Conservation (phyloP, 2,888 invertebrate genomes). For the Podotricha telesiphe region DNA sequence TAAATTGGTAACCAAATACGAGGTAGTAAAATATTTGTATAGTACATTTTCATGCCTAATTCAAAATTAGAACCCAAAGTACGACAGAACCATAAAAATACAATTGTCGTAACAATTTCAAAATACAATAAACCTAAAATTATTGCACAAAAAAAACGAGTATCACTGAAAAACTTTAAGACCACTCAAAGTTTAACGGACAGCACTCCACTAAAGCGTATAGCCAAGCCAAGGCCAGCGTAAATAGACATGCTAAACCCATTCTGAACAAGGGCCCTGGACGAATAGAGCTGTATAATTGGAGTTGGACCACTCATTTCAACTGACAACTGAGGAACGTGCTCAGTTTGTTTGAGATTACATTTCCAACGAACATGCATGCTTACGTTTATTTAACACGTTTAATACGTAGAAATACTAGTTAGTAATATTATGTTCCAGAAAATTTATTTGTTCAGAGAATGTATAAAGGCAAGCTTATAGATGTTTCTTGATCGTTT, state of each 20-base stretch:
- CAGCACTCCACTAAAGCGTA: slow-evolving; percentile 22
- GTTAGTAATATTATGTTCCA: neutral
- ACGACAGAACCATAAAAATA: neutral
- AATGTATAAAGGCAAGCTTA: neutral
- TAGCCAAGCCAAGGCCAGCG: slow-evolving; percentile 32
- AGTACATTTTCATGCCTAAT: too few species aligned
- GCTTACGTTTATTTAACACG: slow-evolving; percentile 22
- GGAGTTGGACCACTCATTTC: slow-evolving; percentile 46
- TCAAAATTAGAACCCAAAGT: too few species aligned
- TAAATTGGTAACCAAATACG: neutral
- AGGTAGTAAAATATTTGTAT: too few species aligned
- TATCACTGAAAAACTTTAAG: slow-evolving; percentile 9
- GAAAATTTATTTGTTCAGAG: slow-evolving; percentile 5
- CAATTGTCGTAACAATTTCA: neutral
- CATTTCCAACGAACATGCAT: slow-evolving; percentile 35
- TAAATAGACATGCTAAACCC: slow-evolving; percentile 36
- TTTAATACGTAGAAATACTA: slow-evolving; percentile 11
- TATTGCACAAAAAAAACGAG: slow-evolving; percentile 1
- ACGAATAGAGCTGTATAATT: slow-evolving; percentile 46
- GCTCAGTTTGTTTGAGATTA: slow-evolving; percentile 43
- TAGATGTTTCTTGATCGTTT: too few species aligned
- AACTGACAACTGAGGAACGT: slow-evolving; percentile 44
- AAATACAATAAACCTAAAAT: neutral
- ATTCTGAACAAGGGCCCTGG: slow-evolving; percentile 39
- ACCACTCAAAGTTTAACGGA: slow-evolving; percentile 7